Base-by-base conservation (phyloP, 1,140 invertebrate species). In the Leptonema lineaticorne region DNA sequence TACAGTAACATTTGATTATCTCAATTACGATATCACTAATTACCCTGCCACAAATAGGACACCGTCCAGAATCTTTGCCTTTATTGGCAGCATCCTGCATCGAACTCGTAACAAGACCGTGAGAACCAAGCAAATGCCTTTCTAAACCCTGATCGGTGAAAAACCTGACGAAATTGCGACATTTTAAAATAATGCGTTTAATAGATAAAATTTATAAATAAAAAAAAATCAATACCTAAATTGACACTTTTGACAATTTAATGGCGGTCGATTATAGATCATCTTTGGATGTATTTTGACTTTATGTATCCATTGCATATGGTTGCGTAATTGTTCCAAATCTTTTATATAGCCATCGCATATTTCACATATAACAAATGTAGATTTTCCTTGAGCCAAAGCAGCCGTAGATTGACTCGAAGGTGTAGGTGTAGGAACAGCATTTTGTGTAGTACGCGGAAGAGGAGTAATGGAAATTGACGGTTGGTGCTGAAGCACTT, bases 301-400 rank as follows among this genome's bases (percentile, higher is more conserved):
- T 87, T 96, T 95, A 77, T 96, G 94, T 76, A 95, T 95, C 92
- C 93, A 95, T 75, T 95, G 92, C 94, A 96, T 96, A 76, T 96
- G 94, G 79, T 94, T 95, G 69, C 93, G 83, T 37, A 96, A 82
- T 80, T 95, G 93, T 75, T 96, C 94, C 74, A 96, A 84, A 81
- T 96, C 94, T 83, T 96, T 96, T 63, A 96, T 95, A 75, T 95
- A 96, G 41, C 93, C 93, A 79, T 96, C 94, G 79, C 94, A 96
- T 72, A 96, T 96, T 83, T 96, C 94, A 79, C 94, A 96, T 73
- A 96, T 94, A 69, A 96, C 93, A 79, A 95, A 95, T 16, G 90
- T 89, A 72, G 88, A 88, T 80, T 94, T 94, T 30, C 82, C 82
- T 68, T 74, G 84, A 18, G 53, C 75, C 65, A 67, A 28, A 62